Percentiles rank a stretch among this genome's conserved stretches.
These are phyloP conservation scores for Mixornis gularis DNA, from an alignment of 2,113 vertebrate species.

Conservation along the genomic window DNA sequence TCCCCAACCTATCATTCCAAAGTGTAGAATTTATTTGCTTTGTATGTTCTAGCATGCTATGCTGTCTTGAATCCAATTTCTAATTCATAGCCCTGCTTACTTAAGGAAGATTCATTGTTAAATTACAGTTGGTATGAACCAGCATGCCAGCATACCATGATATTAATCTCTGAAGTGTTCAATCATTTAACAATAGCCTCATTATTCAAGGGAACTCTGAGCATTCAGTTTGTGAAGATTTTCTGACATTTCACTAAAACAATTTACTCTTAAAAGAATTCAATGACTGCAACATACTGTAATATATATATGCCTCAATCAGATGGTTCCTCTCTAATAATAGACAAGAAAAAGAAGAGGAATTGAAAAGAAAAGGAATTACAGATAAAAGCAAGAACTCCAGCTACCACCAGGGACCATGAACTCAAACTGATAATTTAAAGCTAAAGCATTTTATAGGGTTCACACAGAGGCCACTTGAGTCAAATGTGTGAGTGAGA, in stretches of 20 bases:
- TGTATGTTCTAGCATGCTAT: slow-evolving; percentile 1
- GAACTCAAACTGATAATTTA: slow-evolving; percentile 46
- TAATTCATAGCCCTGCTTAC: slow-evolving; percentile 28
- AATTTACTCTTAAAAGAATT: slow-evolving; percentile 50
- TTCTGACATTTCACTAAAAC: slow-evolving; percentile 55
- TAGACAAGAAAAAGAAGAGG: not conserved
- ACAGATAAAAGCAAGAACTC: not conserved
- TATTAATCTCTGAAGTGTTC: slow-evolving; percentile 62
- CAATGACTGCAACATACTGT: not conserved
- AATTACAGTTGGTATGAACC: slow-evolving; percentile 45
- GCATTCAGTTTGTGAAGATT: slow-evolving; percentile 24
- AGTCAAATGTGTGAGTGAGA: not conserved
- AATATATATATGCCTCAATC: not conserved
- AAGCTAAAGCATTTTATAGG: slow-evolving; percentile 49
- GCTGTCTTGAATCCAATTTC: not conserved
- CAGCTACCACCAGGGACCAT: not conserved
- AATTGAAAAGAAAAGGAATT: not conserved
- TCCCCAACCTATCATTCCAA: not conserved
- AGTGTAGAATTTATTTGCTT: slow-evolving; percentile 27
- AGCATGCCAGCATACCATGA: slow-evolving; percentile 43
- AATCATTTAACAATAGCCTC: slow-evolving; percentile 59
- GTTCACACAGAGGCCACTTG: slow-evolving; percentile 52
- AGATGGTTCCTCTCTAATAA: slow-evolving; percentile 17
- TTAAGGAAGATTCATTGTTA: slow-evolving; percentile 49
- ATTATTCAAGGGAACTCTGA: slow-evolving; percentile 45